Conservation (phyloP, 2,113 vertebrate species). For the Burhinus bistriatus region DNA sequence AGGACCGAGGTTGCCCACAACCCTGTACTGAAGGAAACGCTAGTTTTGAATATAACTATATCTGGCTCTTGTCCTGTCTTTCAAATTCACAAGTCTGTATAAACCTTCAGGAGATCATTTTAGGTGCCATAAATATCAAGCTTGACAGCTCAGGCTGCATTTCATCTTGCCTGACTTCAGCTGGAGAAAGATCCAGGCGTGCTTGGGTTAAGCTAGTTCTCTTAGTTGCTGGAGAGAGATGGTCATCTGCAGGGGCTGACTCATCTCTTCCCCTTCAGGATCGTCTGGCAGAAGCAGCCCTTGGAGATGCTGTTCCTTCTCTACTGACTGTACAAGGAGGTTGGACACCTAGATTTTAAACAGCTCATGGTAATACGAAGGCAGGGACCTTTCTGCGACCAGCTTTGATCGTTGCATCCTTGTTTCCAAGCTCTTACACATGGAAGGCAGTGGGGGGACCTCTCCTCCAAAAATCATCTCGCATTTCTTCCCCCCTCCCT, state of each 20-base stretch:
- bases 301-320: background rate
- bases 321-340: background rate
- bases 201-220: background rate
- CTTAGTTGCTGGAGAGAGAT: background rate
- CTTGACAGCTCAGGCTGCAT: background rate
- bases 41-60: accelerated
- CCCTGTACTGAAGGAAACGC: background rate
- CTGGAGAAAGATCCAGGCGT: background rate
- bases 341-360: accelerated
- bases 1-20: too few species aligned
- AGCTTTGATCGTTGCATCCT: accelerated
- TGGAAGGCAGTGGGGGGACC: accelerated
- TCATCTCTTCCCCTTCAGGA: background rate
- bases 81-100: background rate
- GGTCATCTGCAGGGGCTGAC: background rate
- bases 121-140: accelerated
- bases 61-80: background rate
- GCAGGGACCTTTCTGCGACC: background rate
- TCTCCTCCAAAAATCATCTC: too few species aligned
- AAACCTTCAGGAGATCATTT: background rate
- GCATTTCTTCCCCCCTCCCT: too few species aligned
- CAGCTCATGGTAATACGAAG: accelerated
- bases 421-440: background rate
- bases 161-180: background rate
- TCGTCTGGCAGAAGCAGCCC: background rate